These are phyloP conservation scores for Alethe castanea DNA, from an alignment of 2,113 vertebrate species.

Conservation along the genomic window DNA sequence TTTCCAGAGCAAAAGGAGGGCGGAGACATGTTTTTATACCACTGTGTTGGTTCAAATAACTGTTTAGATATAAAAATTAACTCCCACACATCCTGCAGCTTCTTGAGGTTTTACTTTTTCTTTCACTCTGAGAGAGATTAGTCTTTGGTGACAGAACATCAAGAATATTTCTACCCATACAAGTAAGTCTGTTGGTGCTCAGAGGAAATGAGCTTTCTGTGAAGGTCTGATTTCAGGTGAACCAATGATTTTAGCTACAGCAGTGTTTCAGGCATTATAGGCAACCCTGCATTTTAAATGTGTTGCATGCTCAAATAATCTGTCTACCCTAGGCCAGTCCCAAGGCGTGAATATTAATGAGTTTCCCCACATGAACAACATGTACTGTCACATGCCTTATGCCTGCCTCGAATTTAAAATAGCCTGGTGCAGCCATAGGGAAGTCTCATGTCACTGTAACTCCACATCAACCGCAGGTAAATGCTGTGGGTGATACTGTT, in stretches of 20 bases:
- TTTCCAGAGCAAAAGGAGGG: not conserved
- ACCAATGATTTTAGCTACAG: not conserved
- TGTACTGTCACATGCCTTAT: not conserved
- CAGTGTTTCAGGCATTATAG: not conserved
- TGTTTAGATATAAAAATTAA: not conserved
- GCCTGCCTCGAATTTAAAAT: slow-evolving; percentile 8
- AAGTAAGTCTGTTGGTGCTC: not conserved
- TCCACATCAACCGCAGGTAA: not conserved
- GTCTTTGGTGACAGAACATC: not conserved
- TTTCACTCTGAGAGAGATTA: not conserved
- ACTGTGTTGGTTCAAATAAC: not conserved
- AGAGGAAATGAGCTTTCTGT: slow-evolving; percentile 1
- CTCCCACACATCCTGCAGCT: not conserved
- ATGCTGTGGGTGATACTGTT: not conserved
- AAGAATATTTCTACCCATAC: not conserved
- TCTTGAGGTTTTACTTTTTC: slow-evolving; percentile 20
- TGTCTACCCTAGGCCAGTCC: not conserved
- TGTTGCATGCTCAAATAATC: not conserved
- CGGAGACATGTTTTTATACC: not conserved
- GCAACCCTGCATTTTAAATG: not conserved
- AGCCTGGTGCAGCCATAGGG: not conserved
- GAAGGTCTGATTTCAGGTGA: not conserved
- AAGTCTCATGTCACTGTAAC: not conserved
- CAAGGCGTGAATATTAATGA: slow-evolving; percentile 27
- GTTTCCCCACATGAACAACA: not conserved